Evolutionary conservation across 2,113 vertebrate species (phyloP).

Genomic region (Hirundichthys speculiger): DNA sequence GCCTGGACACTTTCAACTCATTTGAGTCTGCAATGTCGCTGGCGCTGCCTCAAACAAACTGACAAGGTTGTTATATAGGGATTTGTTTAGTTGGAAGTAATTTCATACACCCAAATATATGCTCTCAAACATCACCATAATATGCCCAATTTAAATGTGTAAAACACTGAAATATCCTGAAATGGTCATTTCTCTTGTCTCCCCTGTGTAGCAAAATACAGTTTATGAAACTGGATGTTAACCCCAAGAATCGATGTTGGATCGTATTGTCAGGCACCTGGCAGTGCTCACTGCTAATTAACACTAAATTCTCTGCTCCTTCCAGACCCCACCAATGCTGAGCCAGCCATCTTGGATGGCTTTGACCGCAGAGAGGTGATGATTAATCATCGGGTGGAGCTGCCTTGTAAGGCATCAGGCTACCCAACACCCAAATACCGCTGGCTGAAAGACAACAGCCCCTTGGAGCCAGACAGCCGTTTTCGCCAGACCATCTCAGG

Average conservation of each 20-base stretch:
- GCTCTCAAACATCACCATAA: no score
- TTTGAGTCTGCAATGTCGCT: no score
- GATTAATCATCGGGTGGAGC: conserved; percentile 92
- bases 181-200: conserved; percentile 11
- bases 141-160: no score
- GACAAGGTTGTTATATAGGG: no score
- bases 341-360: conserved; percentile 95
- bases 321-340: conserved; percentile 94
- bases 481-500: conserved; percentile 92
- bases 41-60: no score
- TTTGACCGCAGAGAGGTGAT: conserved; percentile 95
- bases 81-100: no score
- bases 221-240: conserved; percentile 44
- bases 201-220: conserved; percentile 32
- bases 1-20: no score
- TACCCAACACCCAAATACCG: conserved; percentile 95
- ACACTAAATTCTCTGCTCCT: conserved; percentile 44
- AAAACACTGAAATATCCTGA: neutral
- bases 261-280: conserved; percentile 40
- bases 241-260: conserved; percentile 55
- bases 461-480: conserved; percentile 93
- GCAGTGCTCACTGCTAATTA: conserved; percentile 58
- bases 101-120: no score
- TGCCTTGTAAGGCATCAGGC: conserved; percentile 97
- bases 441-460: conserved; percentile 97